Evolutionary conservation across 2,113 vertebrate species (phyloP), one percentile per base, ranked within the genome.

Genomic region (Sigmodon hispidus): DNA sequence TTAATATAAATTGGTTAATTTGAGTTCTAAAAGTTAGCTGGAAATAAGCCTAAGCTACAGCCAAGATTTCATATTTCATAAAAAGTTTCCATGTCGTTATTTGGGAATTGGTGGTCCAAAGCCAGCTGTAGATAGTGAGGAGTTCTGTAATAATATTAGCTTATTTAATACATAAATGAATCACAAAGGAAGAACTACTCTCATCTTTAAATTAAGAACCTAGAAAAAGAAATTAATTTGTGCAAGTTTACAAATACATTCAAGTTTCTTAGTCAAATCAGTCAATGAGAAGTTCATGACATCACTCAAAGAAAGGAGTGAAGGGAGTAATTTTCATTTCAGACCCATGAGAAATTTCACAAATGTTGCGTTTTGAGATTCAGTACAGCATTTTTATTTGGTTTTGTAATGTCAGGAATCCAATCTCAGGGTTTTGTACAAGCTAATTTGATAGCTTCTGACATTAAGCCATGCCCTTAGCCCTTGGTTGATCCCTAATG

Each of bases 391-490:
- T 76, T 81, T 73, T 61, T n/a, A 31, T 43, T 94, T 73, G 40
- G 5, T 48, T 43, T 63, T 89, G 0, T 7, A 26, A 31, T 9
- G 50, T 26, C 7, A 43, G 24, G 1, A 36, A 59, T 59, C 45
- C 12, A 4, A 26, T 45, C 0, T 36, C 1, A 2, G 26, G 16
- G 21, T 36, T 36, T 57, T 36, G 8, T 10, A 29, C 5, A 40
- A 26, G 65, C 26, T 13, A 57, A 73, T 16, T 13, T 40, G 26
- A 40, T 26, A 88, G 7, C 12, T 13, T 55, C n/a, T 89, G 48
- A 2, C 59, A n/a, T 5, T 31, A 40, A 57, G 50, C 22, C 9
- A 69, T 7, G 10, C 5, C 13, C 10, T 5, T 34, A 31, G 5
- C 3, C 29, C 22, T 34, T 61, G 65, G 12, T 17, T 94, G 40